phyloP scores from a whole-genome alignment of 2,888 invertebrate species.

The Eupithecia inturbata region DNA sequence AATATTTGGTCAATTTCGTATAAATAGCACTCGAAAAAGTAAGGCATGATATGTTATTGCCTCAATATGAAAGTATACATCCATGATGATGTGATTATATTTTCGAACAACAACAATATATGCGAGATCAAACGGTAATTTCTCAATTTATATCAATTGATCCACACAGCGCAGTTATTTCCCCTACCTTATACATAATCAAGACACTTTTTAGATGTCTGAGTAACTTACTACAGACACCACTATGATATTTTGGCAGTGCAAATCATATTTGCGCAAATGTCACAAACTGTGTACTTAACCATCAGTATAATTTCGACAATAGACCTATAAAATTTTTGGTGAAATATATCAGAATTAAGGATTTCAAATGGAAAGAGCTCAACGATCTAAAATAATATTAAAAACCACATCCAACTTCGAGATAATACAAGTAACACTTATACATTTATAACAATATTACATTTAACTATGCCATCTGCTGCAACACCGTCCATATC shows the following conservation, averaged over 20 bases:
- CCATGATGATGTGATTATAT: slow-evolving; percentile 42
- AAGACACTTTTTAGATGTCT: slow-evolving; percentile 38
- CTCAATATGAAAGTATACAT: slow-evolving; percentile 62
- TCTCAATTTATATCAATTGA: slow-evolving; percentile 59
- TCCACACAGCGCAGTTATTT: slow-evolving; percentile 41
- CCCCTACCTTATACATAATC: slow-evolving; percentile 40
- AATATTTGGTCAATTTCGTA: slow-evolving; percentile 73
- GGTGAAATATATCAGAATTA: slow-evolving; percentile 25
- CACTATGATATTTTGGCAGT: slow-evolving; percentile 43
- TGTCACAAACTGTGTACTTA: slow-evolving; percentile 17
- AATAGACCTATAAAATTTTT: slow-evolving; percentile 14
- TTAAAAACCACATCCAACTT: slow-evolving; percentile 76
- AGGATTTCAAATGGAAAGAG: slow-evolving; percentile 39
- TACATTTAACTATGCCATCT: slow-evolving; percentile 67
- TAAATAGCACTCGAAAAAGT: slow-evolving; percentile 62
- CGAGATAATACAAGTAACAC: slow-evolving; percentile 77
- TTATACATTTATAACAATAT: slow-evolving; percentile 75
- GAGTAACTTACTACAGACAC: slow-evolving; percentile 28
- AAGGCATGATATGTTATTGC: slow-evolving; percentile 69
- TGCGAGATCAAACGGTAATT: slow-evolving; percentile 75
- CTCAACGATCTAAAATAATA: slow-evolving; percentile 74
- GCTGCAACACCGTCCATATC: slow-evolving; percentile 57
- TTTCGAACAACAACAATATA: slow-evolving; percentile 64
- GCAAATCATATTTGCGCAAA: slow-evolving; percentile 47
- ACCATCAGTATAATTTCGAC: slow-evolving; percentile 19